Evolutionary conservation across 2,888 invertebrate species (phyloP).

Genomic region (Dusona sp.): DNA sequence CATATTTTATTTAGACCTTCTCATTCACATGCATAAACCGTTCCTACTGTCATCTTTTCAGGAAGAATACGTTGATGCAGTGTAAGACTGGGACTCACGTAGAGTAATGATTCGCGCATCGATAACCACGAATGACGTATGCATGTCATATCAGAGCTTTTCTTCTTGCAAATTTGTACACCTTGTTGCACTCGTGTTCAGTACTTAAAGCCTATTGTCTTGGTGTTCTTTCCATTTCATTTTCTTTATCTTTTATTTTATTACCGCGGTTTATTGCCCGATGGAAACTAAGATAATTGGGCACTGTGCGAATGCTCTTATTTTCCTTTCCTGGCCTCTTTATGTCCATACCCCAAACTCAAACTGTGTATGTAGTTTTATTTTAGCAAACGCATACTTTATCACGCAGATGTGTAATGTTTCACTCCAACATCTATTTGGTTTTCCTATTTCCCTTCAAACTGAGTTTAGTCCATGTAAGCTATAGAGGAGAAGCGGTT

Average conservation of each 20-base stretch:
- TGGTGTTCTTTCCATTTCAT: conserved; percentile 55
- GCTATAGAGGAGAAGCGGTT: background rate
- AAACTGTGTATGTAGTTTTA: conserved; percentile 1
- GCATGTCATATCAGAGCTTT: background rate
- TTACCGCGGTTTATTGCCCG: conserved; percentile 76
- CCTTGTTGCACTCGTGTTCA: conserved; percentile 20
- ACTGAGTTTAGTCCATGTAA: conserved; percentile 14
- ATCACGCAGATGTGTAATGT: conserved; percentile 24
- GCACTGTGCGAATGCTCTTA: conserved; percentile 72
- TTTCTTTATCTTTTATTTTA: conserved; percentile 70
- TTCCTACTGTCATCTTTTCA: background rate
- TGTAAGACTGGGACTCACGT: background rate
- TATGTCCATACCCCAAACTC: background rate
- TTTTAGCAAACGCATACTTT: conserved; percentile 28
- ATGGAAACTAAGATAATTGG: conserved; percentile 78
- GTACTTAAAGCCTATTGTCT: background rate
- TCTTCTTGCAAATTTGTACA: conserved; percentile 38
- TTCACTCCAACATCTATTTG: conserved; percentile 21
- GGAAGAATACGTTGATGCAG: conserved; percentile 5
- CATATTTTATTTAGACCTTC: background rate
- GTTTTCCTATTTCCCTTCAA: conserved; percentile 42
- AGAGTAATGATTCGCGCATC: conserved; percentile 44
- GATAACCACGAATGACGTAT: conserved; percentile 44
- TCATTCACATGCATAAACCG: background rate
- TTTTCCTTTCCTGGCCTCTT: conserved; percentile 67